These are phyloP conservation scores for Ochlodes sylvanus DNA, from an alignment of 2,888 invertebrate genomes.

Conservation along the genomic window DNA sequence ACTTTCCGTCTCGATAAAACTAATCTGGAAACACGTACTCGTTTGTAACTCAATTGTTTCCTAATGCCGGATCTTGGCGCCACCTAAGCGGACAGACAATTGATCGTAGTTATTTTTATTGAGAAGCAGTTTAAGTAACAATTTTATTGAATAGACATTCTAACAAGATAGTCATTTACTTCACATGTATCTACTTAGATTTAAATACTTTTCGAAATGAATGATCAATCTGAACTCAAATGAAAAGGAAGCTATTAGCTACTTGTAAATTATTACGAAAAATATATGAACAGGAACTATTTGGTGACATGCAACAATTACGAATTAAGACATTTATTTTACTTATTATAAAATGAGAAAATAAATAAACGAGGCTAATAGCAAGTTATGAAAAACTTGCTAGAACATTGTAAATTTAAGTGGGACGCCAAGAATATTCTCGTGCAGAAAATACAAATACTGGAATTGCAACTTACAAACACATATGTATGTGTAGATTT, in stretches of 20 bases:
- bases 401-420: constrained; percentile 42
- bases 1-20: constrained; percentile 8
- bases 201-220: neutral
- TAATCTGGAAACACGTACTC: constrained; percentile 19
- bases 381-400: constrained; percentile 41
- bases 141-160: neutral
- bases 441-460: constrained; percentile 38
- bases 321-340: constrained; percentile 10
- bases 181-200: neutral
- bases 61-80: constrained; percentile 40
- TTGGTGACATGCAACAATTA: constrained; percentile 3
- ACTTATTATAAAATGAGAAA: constrained; percentile 23
- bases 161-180: neutral
- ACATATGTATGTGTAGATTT: constrained; percentile 30
- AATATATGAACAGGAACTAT: constrained; percentile 18
- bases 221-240: neutral
- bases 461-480: constrained; percentile 30
- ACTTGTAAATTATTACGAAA: neutral
- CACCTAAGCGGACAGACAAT: constrained; percentile 26
- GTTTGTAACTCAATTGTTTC: constrained; percentile 37
- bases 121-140: constrained; percentile 2
- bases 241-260: neutral
- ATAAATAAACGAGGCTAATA: constrained; percentile 40
- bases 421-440: constrained; percentile 38
- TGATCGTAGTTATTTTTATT: constrained; percentile 15